Evolutionary conservation across 2,888 invertebrate species (phyloP).

Genomic region (Deroplatys truncata): DNA sequence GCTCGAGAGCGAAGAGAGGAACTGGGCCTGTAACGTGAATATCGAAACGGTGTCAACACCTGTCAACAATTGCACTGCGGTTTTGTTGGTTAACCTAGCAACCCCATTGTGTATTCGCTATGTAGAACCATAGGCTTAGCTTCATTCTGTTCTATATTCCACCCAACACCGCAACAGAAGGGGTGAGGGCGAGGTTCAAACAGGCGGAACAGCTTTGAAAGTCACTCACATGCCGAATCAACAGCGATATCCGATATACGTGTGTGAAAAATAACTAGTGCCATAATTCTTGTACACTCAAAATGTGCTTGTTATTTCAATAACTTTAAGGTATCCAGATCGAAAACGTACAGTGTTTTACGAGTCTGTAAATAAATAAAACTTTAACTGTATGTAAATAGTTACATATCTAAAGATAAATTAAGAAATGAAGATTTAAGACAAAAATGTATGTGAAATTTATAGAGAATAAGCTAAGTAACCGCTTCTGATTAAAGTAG

Average conservation of each 20-base stretch:
- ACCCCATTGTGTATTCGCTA: conserved; percentile 22
- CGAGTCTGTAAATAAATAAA: no score
- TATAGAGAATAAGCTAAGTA: no score
- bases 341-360: no score
- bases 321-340: no score
- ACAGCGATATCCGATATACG: background rate
- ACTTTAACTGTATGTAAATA: no score
- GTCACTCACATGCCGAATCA: background rate
- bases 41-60: conserved; percentile 26
- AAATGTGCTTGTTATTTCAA: no score
- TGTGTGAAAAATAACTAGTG: no score
- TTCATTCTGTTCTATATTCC: conserved; percentile 1
- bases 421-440: no score
- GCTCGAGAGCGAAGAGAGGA: background rate
- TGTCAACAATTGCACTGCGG: conserved; percentile 27
- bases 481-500: no score
- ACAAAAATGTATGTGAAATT: no score
- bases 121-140: conserved; percentile 10
- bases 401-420: no score
- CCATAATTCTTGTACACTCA: no score
- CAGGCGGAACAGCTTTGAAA: conserved; percentile 1
- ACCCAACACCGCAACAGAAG: background rate
- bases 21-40: conserved; percentile 6
- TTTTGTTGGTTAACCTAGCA: conserved; percentile 25
- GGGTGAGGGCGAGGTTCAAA: background rate